Conservation (phyloP, 1,140 invertebrate species). For the Drosophila pruinosa region DNA sequence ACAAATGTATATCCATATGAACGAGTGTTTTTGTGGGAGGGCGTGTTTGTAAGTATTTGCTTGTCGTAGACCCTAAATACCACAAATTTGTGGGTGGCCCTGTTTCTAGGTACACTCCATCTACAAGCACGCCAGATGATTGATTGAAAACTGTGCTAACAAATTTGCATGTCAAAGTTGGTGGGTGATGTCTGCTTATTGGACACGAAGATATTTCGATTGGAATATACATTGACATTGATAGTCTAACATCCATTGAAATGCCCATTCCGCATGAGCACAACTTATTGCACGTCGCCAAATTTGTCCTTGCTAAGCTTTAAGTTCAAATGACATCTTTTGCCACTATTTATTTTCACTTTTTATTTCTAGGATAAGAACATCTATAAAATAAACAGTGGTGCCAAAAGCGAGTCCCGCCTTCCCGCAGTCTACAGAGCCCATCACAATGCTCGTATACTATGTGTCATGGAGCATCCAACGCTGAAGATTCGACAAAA, state of each 20-base stretch:
- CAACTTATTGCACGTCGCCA: slow-evolving; percentile 70
- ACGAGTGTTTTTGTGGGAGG: slow-evolving; percentile 2
- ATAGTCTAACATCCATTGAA: no score
- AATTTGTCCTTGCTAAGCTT: slow-evolving; percentile 56
- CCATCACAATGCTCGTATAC: slow-evolving; percentile 90
- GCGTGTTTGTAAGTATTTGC: slow-evolving; percentile 28
- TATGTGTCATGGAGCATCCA: slow-evolving; percentile 89
- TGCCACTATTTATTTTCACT: slow-evolving; percentile 1
- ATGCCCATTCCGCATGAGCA: no score
- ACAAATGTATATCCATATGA: neutral
- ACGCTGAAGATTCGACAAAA: slow-evolving; percentile 87
- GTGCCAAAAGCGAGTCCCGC: slow-evolving; percentile 86
- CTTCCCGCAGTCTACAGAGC: slow-evolving; percentile 87
- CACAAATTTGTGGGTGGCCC: slow-evolving; percentile 67
- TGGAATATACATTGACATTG: neutral
- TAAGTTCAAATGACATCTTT: slow-evolving; percentile 57
- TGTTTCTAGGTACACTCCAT: slow-evolving; percentile 37
- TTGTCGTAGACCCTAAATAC: slow-evolving; percentile 72
- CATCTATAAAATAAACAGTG: slow-evolving; percentile 83
- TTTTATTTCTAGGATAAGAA: slow-evolving; percentile 75
- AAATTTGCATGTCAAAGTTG: slow-evolving; percentile 58
- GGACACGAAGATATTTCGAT: neutral
- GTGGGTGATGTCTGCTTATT: neutral
- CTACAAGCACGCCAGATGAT: slow-evolving; percentile 48
- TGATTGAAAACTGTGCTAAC: slow-evolving; percentile 77